Evolutionary conservation across 2,888 invertebrate genomes (phyloP), one percentile per base, ranked within the genome.

Genomic region (Tethea ocularis): DNA sequence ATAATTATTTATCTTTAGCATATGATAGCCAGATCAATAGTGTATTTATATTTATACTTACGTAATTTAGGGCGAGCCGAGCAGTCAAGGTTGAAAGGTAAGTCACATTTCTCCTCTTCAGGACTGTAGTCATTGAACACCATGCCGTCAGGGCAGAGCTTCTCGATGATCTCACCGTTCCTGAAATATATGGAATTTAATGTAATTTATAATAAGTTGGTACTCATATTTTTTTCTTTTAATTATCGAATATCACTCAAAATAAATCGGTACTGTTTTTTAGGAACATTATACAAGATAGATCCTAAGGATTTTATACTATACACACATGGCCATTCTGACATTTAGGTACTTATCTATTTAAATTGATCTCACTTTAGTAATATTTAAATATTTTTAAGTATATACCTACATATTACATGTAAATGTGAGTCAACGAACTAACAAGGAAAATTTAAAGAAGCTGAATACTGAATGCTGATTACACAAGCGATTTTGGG

Each of bases 61-160:
- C 98, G 98, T 67, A 96, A 89, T 78, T 96, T 96, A 10, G 96
- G 94, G 62, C 97, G 94, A 67, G 96, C 95, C 0, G 94, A 94
- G 88, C 98, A 98, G 84, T 98, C 97, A 62, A 98, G 95, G 77
- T 97, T 97, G 86, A 96, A 97, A 0, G 97, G 97, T 67, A 97
- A 89, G 84, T 97, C 97, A 75, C 97, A 98, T 80, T 97, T 97
- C 85, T 97, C 98, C 60, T 97, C 95, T 61, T 95, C 95, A 1
- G 95, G 93, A 70, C 96, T 96, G 87, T 95, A 97, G 87, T 97
- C 98, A 74, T 98, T 97, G 93, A 98, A 98, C 57, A 98, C 97
- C 94, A 97, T 95, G 23, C 98, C 98, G 81, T 98, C 98, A 0
- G 97, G 96, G 69, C 98, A 98, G 3, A 97, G 93, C 81, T 96